These are phyloP conservation scores for Eunapius fragilis DNA, from an alignment of 37 sponge, comb jelly and placozoan genomes.

Conservation along the genomic window DNA sequence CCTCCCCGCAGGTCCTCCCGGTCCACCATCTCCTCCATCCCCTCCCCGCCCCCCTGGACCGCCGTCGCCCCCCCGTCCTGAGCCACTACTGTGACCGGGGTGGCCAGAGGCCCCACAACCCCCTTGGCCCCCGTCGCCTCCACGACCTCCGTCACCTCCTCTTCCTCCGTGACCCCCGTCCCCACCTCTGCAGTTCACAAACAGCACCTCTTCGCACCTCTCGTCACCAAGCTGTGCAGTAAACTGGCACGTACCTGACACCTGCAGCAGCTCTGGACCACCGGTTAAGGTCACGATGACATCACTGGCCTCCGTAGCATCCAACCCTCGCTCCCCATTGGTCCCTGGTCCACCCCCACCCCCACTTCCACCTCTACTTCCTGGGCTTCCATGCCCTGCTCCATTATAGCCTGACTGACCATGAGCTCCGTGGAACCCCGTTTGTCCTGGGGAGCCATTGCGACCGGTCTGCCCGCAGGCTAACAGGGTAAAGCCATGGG, in stretches of 20 bases:
- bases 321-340: constrained; percentile 42
- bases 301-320: constrained; percentile 85
- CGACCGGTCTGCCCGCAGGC: constrained; percentile 62
- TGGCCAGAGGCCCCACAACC: constrained; percentile 49
- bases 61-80: constrained; percentile 68
- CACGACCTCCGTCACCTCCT: constrained; percentile 78
- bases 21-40: constrained; percentile 74
- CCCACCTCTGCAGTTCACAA: constrained; percentile 77
- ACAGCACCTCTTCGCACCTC: constrained; percentile 58
- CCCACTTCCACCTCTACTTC: constrained; percentile 65
- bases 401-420: constrained; percentile 51
- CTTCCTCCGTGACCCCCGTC: constrained; percentile 80
- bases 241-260: constrained; percentile 39
- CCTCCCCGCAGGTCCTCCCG: constrained; percentile 60
- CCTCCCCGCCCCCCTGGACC: constrained; percentile 82
- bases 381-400: constrained; percentile 35
- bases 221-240: constrained; percentile 64
- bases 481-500: constrained; percentile 48
- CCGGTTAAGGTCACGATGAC: constrained; percentile 54
- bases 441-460: constrained; percentile 36
- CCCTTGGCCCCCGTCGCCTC: constrained; percentile 70
- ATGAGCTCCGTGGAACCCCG: constrained; percentile 11
- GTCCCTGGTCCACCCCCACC: constrained; percentile 60
- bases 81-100: constrained; percentile 20
- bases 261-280: constrained; percentile 48